A percentile compares a stretch with the other conserved stretches of the same genome.
Evolutionary conservation across 2,113 vertebrate species (phyloP).

Genomic region (Gambusia affinis): DNA sequence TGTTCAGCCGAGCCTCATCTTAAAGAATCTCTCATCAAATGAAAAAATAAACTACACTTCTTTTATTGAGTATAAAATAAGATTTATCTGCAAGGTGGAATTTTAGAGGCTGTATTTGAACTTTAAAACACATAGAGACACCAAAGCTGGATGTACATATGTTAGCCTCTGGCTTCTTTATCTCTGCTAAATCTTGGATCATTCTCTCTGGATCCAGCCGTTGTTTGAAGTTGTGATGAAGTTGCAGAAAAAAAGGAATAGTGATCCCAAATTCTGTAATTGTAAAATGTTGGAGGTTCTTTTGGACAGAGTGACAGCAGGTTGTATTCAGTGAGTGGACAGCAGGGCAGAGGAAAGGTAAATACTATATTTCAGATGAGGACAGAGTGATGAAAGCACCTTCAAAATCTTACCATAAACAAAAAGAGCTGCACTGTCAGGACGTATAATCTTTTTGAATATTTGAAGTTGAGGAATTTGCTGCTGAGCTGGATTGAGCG

Average conservation of each 20-base stretch:
- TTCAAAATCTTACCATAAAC: neutral
- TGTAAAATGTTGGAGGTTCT: conserved; percentile 16
- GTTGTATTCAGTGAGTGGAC: neutral
- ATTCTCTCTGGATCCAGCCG: neutral
- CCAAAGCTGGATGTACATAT: neutral
- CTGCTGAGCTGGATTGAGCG: conserved; percentile 14
- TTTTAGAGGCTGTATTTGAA: neutral
- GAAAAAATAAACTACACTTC: neutral
- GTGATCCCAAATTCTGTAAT: conserved; percentile 8
- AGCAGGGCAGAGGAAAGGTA: conserved; percentile 26
- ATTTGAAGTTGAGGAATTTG: conserved; percentile 47
- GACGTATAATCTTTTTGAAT: conserved; percentile 39
- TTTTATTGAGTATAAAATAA: neutral
- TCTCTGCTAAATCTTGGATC: neutral
- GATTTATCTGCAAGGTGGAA: neutral
- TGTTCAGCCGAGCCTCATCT: conserved; percentile 3
- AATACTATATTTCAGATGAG: neutral
- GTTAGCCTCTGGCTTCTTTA: too few relatives aligned
- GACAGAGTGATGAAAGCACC: conserved; percentile 11
- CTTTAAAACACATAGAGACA: neutral
- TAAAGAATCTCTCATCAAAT: conserved; percentile 12
- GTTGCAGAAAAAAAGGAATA: conserved; percentile 13
- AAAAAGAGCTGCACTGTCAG: conserved; percentile 20
- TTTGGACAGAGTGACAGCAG: neutral
- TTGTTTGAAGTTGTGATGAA: conserved; percentile 29